A percentile compares a stretch with the other conserved stretches of the same genome.
These are phyloP conservation scores for Ormyrus rosae DNA, from an alignment of 2,888 invertebrate genomes.

Conservation along the genomic window DNA sequence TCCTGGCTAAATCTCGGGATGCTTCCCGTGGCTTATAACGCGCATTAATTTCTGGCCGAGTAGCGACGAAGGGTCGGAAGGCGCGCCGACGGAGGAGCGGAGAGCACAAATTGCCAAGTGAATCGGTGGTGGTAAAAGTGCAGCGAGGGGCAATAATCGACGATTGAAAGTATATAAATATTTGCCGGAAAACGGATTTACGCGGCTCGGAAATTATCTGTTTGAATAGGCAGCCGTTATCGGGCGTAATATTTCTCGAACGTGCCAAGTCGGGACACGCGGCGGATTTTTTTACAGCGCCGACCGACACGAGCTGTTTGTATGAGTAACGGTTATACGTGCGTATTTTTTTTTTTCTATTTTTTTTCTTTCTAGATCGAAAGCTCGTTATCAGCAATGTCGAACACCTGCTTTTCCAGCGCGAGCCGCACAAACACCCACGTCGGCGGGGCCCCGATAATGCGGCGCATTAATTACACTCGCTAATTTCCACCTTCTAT, in stretches of 20 bases:
- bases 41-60: too few relatives aligned
- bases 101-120: too few relatives aligned
- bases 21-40: too few relatives aligned
- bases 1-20: too few relatives aligned
- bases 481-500: constrained; percentile 15
- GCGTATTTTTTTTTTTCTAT: constrained; percentile 15
- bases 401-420: constrained; percentile 27
- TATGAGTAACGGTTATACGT: constrained; percentile 25
- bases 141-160: too few relatives aligned
- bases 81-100: too few relatives aligned
- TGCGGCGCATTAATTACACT: not conserved
- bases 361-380: not conserved
- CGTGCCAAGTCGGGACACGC: not conserved
- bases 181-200: too few relatives aligned
- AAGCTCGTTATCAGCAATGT: constrained; percentile 29
- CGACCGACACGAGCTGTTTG: not conserved
- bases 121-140: too few relatives aligned
- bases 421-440: constrained; percentile 18
- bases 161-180: too few relatives aligned
- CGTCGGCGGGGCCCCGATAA: not conserved
- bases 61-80: too few relatives aligned
- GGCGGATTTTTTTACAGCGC: not conserved
- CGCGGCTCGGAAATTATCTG: too few relatives aligned
- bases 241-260: constrained; percentile 12
- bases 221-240: not conserved